These are phyloP conservation scores for Venustoraphidia nigricollis DNA, from an alignment of 2,888 invertebrate genomes.

Conservation along the genomic window DNA sequence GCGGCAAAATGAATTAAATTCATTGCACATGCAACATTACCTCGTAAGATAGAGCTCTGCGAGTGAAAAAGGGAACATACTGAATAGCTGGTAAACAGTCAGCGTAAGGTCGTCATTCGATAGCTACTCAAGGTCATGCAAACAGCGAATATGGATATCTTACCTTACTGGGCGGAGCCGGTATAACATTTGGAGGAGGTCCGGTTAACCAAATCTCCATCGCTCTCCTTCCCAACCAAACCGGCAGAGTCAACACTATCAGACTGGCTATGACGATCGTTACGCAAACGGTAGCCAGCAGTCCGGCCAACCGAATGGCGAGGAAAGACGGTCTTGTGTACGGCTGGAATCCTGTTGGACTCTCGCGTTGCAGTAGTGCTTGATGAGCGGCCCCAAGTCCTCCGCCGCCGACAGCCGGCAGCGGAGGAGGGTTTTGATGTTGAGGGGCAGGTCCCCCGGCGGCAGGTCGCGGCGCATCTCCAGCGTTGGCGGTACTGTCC, in stretches of 20 bases:
- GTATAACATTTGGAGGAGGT: constrained; percentile 18
- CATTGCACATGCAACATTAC: no score
- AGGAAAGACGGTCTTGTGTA: constrained; percentile 79
- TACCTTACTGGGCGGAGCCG: constrained; percentile 13
- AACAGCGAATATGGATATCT: no score
- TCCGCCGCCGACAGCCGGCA: constrained; percentile 27
- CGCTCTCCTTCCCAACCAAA: constrained; percentile 75
- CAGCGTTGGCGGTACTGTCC: constrained; percentile 20
- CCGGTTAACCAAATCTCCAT: constrained; percentile 76
- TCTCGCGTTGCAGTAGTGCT: constrained; percentile 72
- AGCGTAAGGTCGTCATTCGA: no score
- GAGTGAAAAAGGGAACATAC: no score
- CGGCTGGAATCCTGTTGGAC: constrained; percentile 73
- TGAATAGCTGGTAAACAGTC: no score
- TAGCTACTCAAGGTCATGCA: no score
- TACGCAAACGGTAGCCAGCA: constrained; percentile 64
- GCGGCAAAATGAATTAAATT: no score
- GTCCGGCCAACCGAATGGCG: constrained; percentile 44
- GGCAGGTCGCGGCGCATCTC: constrained; percentile 17
- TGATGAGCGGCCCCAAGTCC: constrained; percentile 71
- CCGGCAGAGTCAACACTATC: constrained; percentile 75
- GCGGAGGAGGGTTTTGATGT: constrained; percentile 19
- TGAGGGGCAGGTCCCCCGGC: constrained; percentile 13
- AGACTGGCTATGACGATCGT: constrained; percentile 77
- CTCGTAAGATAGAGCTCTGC: no score